Evolutionary conservation across 2,888 invertebrate genomes (phyloP), one percentile per base, ranked within the genome.

Genomic region (Phyto melanocephala): DNA sequence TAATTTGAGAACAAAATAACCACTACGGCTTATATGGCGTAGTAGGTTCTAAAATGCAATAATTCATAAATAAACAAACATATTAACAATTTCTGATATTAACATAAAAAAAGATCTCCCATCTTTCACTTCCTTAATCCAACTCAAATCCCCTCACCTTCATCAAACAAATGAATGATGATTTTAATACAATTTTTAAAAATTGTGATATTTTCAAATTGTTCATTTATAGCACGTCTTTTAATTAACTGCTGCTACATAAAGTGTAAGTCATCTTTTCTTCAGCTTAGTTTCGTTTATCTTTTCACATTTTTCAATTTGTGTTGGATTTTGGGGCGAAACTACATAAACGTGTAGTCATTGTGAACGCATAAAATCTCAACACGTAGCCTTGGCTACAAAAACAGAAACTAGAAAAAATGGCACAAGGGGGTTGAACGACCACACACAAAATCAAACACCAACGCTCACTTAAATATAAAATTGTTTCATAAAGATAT

Each of bases 201-300:
- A 68, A 74, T 37, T 76, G 65, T 68, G 15, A 65, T 56, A 58
- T 33, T 52, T 68, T 42, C 68, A 68, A 75, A 81, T 81, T 81
- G 78, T 79, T 65, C 70, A 81, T 78, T 81, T 81, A 63, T 47
- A 54, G 81, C 81, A 81, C 81, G 81, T 81, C 78, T 81, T 81
- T 81, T 81, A 81, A 81, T 78, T 81, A 81, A 81, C 78, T 79
- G 70, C 78, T 78, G 56, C 68, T 65, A 40, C 74, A 68, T 75
- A 75, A 81, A 81, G 74, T 78, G 78, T 75, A 78, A 81, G 78
- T 81, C 81, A 81, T 81, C 68, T 78, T 62, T 68, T 35, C 40
- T 68, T 40, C 10, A 7, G 13, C 5, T 24, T 42, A 3, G 13
- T n/a, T 7, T 33, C 28, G 10, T 47, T 22, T 20, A 20, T n/a